These are phyloP conservation scores for Chamaedrilus cognettii DNA, from an alignment of 2,888 invertebrate genomes.

Conservation along the genomic window DNA sequence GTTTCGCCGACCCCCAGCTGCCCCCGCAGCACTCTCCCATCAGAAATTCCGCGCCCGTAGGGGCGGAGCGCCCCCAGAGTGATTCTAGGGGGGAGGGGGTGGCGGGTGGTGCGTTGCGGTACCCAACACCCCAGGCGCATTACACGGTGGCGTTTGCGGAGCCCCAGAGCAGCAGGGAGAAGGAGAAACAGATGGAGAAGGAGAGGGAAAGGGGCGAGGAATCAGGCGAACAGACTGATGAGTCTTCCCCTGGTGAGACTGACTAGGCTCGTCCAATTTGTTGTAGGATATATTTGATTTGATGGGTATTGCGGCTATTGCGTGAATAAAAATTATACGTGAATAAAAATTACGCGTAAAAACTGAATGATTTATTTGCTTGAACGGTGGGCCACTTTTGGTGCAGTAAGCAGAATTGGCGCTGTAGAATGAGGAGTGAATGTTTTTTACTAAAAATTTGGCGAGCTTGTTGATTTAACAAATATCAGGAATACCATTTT, in stretches of 20 bases:
- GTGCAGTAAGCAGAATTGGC: too few relatives aligned
- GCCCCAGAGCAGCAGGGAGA: not conserved
- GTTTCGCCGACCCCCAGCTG: not conserved
- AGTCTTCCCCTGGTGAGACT: not conserved
- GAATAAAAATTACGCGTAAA: too few relatives aligned
- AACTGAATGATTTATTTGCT: too few relatives aligned
- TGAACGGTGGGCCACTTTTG: too few relatives aligned
- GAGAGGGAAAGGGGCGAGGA: not conserved
- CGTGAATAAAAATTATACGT: too few relatives aligned
- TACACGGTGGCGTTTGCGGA: not conserved
- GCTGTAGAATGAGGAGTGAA: too few relatives aligned
- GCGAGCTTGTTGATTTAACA: too few relatives aligned
- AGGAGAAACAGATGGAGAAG: not conserved
- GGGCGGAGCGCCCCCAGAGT: not conserved
- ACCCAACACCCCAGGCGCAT: not conserved
- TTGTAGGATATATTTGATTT: not conserved
- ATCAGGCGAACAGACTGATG: too few relatives aligned
- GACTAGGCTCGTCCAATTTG: not conserved
- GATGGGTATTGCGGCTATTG: too few relatives aligned
- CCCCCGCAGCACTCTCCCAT: not conserved
- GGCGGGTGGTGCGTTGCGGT: not conserved
- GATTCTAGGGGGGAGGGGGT: not conserved
- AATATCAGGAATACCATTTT: too few relatives aligned
- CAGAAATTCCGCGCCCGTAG: not conserved
- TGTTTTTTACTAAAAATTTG: too few relatives aligned